These are phyloP conservation scores for Coleophora flavipennella DNA, from an alignment of 2,888 invertebrate genomes.

Conservation along the genomic window DNA sequence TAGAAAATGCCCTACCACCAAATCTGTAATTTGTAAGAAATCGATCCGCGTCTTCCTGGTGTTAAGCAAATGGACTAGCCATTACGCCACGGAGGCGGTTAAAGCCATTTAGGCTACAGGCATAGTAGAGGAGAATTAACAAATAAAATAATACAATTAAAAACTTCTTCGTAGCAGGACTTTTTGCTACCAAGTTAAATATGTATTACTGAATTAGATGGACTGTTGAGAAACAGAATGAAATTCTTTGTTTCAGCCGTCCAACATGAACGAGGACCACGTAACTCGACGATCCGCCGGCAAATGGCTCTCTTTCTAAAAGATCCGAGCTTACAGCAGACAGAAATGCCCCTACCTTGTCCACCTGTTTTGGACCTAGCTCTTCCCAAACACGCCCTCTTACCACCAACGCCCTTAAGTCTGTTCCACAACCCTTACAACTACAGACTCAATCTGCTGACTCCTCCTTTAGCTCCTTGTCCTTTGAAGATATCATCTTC, in stretches of 20 bases:
- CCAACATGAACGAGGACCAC: constrained; percentile 97
- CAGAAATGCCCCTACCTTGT: constrained; percentile 63
- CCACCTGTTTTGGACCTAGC: constrained; percentile 38
- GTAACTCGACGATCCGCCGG: constrained; percentile 93
- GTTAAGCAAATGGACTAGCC: too few species aligned
- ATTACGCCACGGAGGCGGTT: too few species aligned
- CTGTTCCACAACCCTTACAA: constrained; percentile 35
- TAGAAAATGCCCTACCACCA: too few species aligned
- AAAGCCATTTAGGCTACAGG: too few species aligned
- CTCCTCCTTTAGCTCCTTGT: constrained; percentile 23
- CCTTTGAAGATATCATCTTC: constrained; percentile 27
- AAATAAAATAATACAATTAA: too few species aligned
- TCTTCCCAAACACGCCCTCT: constrained; percentile 29
- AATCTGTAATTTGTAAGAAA: too few species aligned
- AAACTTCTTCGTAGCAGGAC: too few species aligned
- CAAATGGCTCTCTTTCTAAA: constrained; percentile 91
- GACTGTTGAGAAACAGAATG: too few species aligned
- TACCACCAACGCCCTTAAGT: constrained; percentile 30
- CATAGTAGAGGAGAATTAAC: too few species aligned
- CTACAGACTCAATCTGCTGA: constrained; percentile 31
- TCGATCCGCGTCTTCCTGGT: too few species aligned
- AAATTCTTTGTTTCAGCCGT: constrained; percentile 80
- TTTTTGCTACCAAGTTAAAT: too few species aligned
- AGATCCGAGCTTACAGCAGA: constrained; percentile 65
- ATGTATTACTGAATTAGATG: too few species aligned